Base-by-base conservation (phyloP, 2,888 invertebrate genomes). In the Trypoxylon attenuatum region DNA sequence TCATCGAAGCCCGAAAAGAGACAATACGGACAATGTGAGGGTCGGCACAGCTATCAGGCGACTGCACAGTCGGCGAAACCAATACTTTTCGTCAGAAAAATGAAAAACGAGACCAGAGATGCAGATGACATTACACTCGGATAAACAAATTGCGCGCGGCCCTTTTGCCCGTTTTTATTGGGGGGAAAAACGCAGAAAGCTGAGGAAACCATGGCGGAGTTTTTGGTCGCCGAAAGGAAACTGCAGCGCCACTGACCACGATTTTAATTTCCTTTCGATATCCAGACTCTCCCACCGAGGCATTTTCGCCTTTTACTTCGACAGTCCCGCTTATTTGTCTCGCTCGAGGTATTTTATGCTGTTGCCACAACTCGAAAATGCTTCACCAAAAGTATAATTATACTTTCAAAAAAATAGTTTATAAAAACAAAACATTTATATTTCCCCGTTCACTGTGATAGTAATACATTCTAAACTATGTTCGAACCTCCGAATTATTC, bases 201-300 rank as follows among this genome's bases (percentile, higher is more conserved):
- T 33, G 47, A 39, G n/a, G n/a, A n/a, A n/a, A 39, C 41, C 45
- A 59, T 53, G 45, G 63, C 50, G 52, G 54, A 61, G 60, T 60
- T 64, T 66, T 47, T 55, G 68, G 27, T 22, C 41, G 25, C 5
- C 15, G 8, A 29, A 33, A 42, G 16, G 22, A 43, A 21, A 22
- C 2, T 63, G 57, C 16, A 47, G 43, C 25, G 46, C 39, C 27
- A 57, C 29, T 57, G 68, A 60, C 59, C 57, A 47, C 62, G 39
- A 59, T 69, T 75, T 75, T 75, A 75, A 75, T 75, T 75, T 75
- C 73, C 76, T 76, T 76, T 75, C 51, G 52, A 61, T 71, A 65
- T 59, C 62, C 60, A 64, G 53, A 33, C 21, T 38, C 57, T 25
- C 51, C 58, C 38, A 65, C 5, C 25, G 33, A 58, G 62, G 56